Percentiles rank a stretch among this genome's conserved stretches.
Evolutionary conservation across 2,113 vertebrate genomes (phyloP).

Genomic region (Heterotilapia buettikoferi): DNA sequence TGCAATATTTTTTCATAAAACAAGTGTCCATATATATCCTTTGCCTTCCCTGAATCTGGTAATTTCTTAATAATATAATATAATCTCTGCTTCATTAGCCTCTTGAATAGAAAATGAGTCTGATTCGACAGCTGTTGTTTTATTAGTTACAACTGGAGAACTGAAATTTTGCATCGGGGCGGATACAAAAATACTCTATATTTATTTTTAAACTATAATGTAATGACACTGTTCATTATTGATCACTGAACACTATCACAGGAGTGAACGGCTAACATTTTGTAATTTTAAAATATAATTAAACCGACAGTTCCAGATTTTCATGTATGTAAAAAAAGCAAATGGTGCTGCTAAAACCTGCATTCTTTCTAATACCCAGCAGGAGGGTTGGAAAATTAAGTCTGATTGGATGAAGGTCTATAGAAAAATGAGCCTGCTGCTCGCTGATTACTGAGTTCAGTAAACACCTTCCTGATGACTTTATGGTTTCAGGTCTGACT

Average conservation of each 20-base stretch:
- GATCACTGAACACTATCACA: not conserved
- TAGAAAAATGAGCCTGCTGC: not conserved
- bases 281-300: not conserved
- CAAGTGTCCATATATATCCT: not conserved
- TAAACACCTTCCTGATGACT: not conserved
- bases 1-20: not conserved
- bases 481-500: not conserved
- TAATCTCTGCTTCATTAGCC: not conserved
- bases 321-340: not conserved
- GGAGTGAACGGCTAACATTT: not conserved
- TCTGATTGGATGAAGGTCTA: not conserved
- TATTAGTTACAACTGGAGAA: not conserved
- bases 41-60: not conserved
- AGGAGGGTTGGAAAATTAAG: not conserved
- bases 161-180: not conserved
- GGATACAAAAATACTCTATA: not conserved
- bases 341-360: not conserved
- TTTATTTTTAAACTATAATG: not conserved
- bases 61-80: not conserved
- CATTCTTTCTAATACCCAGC: not conserved
- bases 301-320: not conserved
- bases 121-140: not conserved
- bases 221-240: not conserved
- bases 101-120: not conserved
- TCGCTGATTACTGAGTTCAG: not conserved